Base-by-base conservation (phyloP, 2,113 vertebrate genomes). In the Paratilapia polleni region DNA sequence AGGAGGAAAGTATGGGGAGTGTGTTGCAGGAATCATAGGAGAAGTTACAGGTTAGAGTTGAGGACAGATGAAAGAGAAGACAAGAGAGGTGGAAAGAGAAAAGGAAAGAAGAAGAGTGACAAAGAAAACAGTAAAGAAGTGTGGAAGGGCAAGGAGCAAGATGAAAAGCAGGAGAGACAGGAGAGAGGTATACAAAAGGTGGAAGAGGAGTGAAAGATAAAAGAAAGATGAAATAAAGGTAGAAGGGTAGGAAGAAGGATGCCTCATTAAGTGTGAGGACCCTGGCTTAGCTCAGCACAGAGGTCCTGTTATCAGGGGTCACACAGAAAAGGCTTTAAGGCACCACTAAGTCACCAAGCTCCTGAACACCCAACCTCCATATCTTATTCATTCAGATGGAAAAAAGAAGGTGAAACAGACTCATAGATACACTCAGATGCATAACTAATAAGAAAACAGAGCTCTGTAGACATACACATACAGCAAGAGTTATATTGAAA, bases 241-340 rank as follows among this genome's bases (percentile, higher is more conserved):
- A 24, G 87, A 56, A 73, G 22, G 20, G 31, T 31, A 34, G 49
- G 36, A 47, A 17, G 79, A 77, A 10, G 80, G 47, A 74, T 41
- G 61, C 54, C 84, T 94, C 88, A 92, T 92, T 91, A 90, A 80
- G 78, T 86, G 75, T 17, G 54, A 88, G 68, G 63, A 85, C 60
- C 60, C 75, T 62, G 36, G 63, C 56, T 85, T 56, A 19, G 78
- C 63, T 82, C 24, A 36, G 63, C 78, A 60, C 70, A 52, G 20
- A 87, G 28, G 56, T 84, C 63, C 77, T 56, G 79, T 60, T 84
- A 38, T 86, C 63, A 78, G 76, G 52, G 63, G 81, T 88, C 87
- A 54, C 3, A 12, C 20, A 41, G 81, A 85, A 78, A n/a, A 22
- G 2, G 22, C 73, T 76, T 78, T 59, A 76, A 78, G 62, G 66